Conservation (phyloP, 2,113 vertebrate species). For the Cavia aperea region DNA sequence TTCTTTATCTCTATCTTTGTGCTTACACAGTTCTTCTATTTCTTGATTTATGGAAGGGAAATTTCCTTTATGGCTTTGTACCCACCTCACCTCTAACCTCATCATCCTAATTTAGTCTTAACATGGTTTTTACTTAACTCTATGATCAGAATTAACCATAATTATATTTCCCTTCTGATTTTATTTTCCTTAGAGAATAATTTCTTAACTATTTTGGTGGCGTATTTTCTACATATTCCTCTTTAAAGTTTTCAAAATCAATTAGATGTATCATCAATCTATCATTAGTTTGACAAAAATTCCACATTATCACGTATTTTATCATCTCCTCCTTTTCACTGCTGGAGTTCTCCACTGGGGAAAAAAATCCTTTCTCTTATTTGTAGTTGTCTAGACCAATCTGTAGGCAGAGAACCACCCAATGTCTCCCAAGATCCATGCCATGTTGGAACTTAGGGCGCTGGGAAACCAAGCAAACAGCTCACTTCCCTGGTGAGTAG, state of each 20-base stretch:
- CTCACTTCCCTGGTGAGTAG: too few species aligned
- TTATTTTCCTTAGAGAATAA: conserved; percentile 18
- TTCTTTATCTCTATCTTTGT: not conserved
- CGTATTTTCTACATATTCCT: not conserved
- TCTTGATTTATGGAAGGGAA: conserved; percentile 1
- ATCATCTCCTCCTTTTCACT: not conserved
- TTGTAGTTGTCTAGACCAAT: not conserved
- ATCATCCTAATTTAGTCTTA: not conserved
- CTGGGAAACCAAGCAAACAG: too few species aligned
- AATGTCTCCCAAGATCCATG: too few species aligned
- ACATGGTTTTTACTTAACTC: not conserved
- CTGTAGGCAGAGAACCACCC: not conserved
- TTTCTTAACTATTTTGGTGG: not conserved
- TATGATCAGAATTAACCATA: not conserved
- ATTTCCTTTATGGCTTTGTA: not conserved
- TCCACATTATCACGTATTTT: not conserved
- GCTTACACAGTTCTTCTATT: not conserved
- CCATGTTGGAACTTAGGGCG: too few species aligned
- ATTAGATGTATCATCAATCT: not conserved
- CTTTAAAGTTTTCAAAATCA: not conserved
- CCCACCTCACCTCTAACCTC: not conserved
- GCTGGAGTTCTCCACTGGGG: not conserved
- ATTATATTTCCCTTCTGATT: not conserved
- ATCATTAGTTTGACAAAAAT: not conserved
- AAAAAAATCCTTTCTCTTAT: not conserved